Conservation (phyloP, 1,140 invertebrate species). For the Neodiprion lecontei region DNA sequence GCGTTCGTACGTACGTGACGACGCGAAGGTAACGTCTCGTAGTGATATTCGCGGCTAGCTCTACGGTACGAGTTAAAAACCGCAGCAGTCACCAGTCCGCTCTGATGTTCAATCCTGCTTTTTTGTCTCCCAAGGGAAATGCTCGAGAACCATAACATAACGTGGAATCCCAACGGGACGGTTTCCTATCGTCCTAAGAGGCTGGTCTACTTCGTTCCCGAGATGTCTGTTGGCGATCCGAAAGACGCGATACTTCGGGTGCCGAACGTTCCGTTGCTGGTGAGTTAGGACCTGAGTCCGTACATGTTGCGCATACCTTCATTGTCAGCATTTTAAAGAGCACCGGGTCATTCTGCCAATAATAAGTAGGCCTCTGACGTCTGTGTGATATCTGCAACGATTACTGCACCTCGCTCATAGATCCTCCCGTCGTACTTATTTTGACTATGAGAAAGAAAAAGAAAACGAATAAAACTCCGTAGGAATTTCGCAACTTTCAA, state of each 20-base stretch:
- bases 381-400: no score
- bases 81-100: no score
- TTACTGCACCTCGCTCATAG: no score
- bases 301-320: constrained; percentile 27
- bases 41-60: no score
- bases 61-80: no score
- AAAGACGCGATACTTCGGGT: constrained; percentile 70
- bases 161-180: constrained; percentile 77
- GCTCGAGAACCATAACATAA: constrained; percentile 71
- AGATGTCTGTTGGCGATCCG: constrained; percentile 74
- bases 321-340: constrained; percentile 43
- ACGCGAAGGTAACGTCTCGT: not conserved
- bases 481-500: no score
- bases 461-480: no score
- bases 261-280: constrained; percentile 82
- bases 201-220: constrained; percentile 69
- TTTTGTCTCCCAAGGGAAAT: constrained; percentile 66
- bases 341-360: no score
- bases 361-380: no score
- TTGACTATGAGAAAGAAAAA: no score
- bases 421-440: no score
- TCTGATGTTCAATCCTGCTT: no score
- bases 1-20: not conserved
- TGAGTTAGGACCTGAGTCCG: constrained; percentile 51
- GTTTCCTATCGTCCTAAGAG: constrained; percentile 77